Base-by-base conservation (phyloP, 1,140 invertebrate species). In the Bradynema listronoti region DNA sequence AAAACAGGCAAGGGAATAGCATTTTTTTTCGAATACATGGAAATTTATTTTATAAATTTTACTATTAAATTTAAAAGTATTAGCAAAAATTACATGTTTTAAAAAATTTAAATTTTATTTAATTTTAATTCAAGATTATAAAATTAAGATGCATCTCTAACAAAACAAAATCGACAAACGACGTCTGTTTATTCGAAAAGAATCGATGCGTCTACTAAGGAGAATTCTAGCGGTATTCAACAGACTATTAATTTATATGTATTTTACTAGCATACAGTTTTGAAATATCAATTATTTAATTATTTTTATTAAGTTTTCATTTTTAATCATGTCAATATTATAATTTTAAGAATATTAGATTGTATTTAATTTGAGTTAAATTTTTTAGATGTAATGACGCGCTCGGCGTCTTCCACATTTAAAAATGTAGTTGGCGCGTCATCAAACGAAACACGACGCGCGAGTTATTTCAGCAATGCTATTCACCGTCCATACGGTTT, bases 401-500 rank as follows among this genome's bases (percentile, higher is more conserved):
- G 19, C n/a, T 25, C 47, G 25, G 34, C 45, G 55, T 39, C 24
- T 43, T 58, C 22, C n/a, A n/a, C n/a, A n/a, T n/a, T n/a, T n/a
- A n/a, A n/a, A n/a, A n/a, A n/a, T n/a, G n/a, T n/a, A n/a, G n/a
- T n/a, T 24, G 66, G 7, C 39, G 56, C 56, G n/a, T 14, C 66
- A 16, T 63, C 53, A 4, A 42, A 43, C 33, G 9, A 24, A 19
- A 9, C 43, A 56, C n/a, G 32, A 30, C 61, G 30, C 25, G 58
- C 51, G 56, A 41, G 39, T 43, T 22, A 27, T 58, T 9, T 59
- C 68, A 14, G 52, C 43, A 16, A 60, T 11, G 32, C 33, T 25
- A 71, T 71, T 29, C 51, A 70, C 34, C 57, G 71, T n/a, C 71
- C 71, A 27, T 73, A 73, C 51, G 56, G 65, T 19, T 43, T 73